Percentiles rank a stretch among this genome's conserved stretches.
phyloP scores from a whole-genome alignment of 2,888 invertebrate genomes.

The Agrochola lota region DNA sequence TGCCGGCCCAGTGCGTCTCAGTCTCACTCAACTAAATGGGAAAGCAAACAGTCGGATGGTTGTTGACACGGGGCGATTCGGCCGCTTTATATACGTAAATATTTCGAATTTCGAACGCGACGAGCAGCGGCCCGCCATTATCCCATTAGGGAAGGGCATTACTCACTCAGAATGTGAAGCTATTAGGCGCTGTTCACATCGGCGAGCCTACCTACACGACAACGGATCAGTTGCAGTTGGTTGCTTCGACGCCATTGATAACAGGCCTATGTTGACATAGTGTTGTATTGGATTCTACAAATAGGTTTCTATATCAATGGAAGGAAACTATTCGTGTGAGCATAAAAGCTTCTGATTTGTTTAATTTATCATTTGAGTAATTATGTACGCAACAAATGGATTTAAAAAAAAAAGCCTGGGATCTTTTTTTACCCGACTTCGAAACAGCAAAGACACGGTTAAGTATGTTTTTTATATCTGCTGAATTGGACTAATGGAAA shows the following conservation, averaged over 20 bases:
- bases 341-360: neutral
- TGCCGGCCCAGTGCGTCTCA: constrained; percentile 76
- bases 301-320: neutral
- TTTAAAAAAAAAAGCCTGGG: neutral
- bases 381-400: neutral
- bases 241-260: constrained; percentile 49
- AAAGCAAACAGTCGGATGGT: constrained; percentile 84
- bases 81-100: constrained; percentile 88
- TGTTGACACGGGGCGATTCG: constrained; percentile 85
- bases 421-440: too few relatives aligned
- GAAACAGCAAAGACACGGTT: neutral
- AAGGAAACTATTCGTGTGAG: constrained; percentile 1
- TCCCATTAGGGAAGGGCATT: constrained; percentile 88
- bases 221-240: constrained; percentile 42
- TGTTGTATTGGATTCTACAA: constrained; percentile 8
- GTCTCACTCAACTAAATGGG: constrained; percentile 77
- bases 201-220: constrained; percentile 62
- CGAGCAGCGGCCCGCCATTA: constrained; percentile 82
- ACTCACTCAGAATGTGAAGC: constrained; percentile 86
- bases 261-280: constrained; percentile 19
- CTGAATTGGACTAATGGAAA: constrained; percentile 7
- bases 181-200: constrained; percentile 78
- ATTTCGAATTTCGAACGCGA: constrained; percentile 86
- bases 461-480: neutral
- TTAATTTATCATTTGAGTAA: neutral